Conservation (phyloP, 2,797 vertebrate species). For the Glyptemys insculpta region DNA sequence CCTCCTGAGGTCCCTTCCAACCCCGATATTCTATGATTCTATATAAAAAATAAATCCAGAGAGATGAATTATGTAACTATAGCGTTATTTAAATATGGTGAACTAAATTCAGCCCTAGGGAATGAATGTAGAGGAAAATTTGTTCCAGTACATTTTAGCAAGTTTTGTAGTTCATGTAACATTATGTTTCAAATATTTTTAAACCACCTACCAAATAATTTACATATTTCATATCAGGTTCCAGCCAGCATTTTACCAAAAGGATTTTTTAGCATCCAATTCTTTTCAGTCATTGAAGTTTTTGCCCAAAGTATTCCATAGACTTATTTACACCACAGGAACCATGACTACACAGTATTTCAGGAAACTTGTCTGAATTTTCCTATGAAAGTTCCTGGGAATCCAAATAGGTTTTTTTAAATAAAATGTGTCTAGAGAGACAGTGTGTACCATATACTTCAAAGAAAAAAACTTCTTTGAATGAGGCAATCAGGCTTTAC, state of each 20-base stretch:
- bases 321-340: background rate
- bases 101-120: conserved; percentile 35
- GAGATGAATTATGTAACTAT: background rate
- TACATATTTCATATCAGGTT: conserved; percentile 2
- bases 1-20: too few species aligned
- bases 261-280: background rate
- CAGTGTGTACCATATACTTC: background rate
- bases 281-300: background rate
- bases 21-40: too few species aligned
- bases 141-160: conserved; percentile 19
- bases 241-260: background rate
- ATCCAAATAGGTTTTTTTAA: background rate
- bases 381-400: background rate
- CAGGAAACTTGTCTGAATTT: background rate
- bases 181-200: background rate
- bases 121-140: background rate
- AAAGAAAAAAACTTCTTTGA: background rate
- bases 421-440: background rate
- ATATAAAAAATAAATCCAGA: background rate
- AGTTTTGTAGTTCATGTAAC: background rate
- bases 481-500: background rate
- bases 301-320: background rate
- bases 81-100: conserved; percentile 13
- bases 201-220: conserved; percentile 35
- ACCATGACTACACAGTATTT: background rate